Evolutionary conservation across 2,888 invertebrate genomes (phyloP).

Genomic region (Plutella xylostella): DNA sequence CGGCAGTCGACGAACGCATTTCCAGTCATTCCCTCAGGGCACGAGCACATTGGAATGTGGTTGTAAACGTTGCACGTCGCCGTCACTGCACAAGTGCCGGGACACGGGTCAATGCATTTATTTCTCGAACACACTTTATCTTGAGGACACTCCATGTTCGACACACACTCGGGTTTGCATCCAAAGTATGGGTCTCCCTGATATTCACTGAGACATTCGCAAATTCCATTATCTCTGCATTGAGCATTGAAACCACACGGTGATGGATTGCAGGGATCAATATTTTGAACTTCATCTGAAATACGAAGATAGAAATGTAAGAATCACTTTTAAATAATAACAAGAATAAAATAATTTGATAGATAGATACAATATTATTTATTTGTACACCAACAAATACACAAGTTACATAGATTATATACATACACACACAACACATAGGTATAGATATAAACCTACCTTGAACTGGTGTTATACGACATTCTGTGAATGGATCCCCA

Average conservation of each 20-base stretch:
- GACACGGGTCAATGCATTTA: constrained; percentile 81
- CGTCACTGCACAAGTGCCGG: constrained; percentile 74
- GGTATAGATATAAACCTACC: constrained; percentile 26
- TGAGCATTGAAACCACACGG: constrained; percentile 76
- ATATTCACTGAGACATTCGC: constrained; percentile 78
- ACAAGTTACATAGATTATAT: too few relatives aligned
- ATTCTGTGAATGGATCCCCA: constrained; percentile 82
- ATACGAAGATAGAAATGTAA: constrained; percentile 24
- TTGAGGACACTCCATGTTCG: constrained; percentile 77
- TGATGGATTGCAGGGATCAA: constrained; percentile 79
- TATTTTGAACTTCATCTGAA: constrained; percentile 44
- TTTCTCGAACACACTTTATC: constrained; percentile 78
- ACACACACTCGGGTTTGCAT: constrained; percentile 83
- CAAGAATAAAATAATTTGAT: background rate
- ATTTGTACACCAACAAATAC: too few relatives aligned
- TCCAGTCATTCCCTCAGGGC: constrained; percentile 73
- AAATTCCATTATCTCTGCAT: constrained; percentile 72
- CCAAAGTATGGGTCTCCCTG: constrained; percentile 80
- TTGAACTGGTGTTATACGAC: constrained; percentile 61
- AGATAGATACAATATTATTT: constrained; percentile 23
- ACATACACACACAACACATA: too few relatives aligned
- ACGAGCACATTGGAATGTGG: constrained; percentile 76
- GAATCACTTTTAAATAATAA: constrained; percentile 11
- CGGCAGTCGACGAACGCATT: constrained; percentile 78
- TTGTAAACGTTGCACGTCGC: constrained; percentile 73